These are phyloP conservation scores for Chlorodrepanis virens DNA, from an alignment of 2,113 vertebrate species.

Conservation along the genomic window DNA sequence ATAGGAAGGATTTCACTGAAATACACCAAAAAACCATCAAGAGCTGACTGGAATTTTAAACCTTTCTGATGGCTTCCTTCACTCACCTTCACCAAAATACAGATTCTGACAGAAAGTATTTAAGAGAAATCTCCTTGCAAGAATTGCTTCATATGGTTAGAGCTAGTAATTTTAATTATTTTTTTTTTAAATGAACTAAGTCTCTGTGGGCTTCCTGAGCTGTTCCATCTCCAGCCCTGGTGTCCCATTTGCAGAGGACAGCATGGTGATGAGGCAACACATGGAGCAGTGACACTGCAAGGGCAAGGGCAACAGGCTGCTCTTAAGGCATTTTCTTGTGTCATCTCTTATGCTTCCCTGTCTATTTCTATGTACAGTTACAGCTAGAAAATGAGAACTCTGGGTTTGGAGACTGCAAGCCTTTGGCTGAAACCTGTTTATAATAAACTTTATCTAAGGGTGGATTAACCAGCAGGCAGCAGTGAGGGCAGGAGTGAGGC, in stretches of 20 bases:
- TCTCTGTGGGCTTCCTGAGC: not conserved
- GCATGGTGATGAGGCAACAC: not conserved
- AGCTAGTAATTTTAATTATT: not conserved
- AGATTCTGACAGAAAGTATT: not conserved
- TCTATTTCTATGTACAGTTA: not conserved
- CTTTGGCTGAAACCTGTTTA: not conserved
- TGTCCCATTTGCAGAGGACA: not conserved
- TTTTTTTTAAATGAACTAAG: not conserved
- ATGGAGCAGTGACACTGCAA: not conserved
- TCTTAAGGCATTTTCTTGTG: slow-evolving; percentile 57
- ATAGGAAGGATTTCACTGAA: not conserved
- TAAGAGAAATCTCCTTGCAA: not conserved
- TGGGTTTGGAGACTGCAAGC: not conserved
- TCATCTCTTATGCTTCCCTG: not conserved
- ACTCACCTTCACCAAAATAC: not conserved
- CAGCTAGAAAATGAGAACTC: not conserved
- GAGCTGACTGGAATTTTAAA: not conserved
- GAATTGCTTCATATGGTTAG: not conserved
- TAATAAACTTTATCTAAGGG: not conserved
- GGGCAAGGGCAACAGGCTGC: not conserved
- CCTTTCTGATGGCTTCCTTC: not conserved
- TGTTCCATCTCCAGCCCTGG: not conserved
- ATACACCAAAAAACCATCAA: not conserved
- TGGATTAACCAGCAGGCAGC: not conserved
- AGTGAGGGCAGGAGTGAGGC: slow-evolving; percentile 4